Conservation (phyloP, 1,140 invertebrate genomes). For the Leptinotarsa undecemlineata region DNA sequence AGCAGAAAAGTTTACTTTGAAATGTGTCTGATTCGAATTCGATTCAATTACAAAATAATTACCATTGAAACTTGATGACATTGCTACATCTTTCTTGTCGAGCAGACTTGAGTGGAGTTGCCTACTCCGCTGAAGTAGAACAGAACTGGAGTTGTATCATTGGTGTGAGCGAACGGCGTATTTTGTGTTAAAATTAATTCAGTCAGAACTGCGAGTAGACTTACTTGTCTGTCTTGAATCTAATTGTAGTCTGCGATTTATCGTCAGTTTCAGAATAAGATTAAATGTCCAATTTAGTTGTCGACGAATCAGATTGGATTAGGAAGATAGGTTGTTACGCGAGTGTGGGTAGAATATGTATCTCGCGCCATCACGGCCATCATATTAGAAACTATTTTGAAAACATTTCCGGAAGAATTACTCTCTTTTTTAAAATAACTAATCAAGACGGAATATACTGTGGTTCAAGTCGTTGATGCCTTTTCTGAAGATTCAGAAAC, state of each 20-base stretch:
- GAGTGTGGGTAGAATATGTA: neutral
- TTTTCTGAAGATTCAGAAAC: no score
- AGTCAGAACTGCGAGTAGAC: neutral
- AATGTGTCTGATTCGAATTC: neutral
- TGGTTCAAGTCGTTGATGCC: no score
- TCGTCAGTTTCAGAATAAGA: conserved; percentile 19
- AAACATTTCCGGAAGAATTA: no score
- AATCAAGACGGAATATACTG: no score
- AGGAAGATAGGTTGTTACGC: neutral
- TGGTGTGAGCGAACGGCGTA: neutral
- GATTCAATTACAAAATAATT: neutral
- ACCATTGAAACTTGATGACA: neutral
- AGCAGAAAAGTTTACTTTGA: no score
- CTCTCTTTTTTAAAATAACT: no score
- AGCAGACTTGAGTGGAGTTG: neutral
- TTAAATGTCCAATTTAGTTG: conserved; percentile 27
- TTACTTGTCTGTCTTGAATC: conserved; percentile 6
- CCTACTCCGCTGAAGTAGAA: neutral
- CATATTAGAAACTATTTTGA: no score
- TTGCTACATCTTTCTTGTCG: neutral
- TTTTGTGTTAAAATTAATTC: neutral
- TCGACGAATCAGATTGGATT: conserved; percentile 22
- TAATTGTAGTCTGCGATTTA: conserved; percentile 9
- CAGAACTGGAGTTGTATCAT: neutral
- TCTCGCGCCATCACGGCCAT: no score